Base-by-base conservation (phyloP, 2,888 invertebrate genomes). In the Epistrophe eligans region DNA sequence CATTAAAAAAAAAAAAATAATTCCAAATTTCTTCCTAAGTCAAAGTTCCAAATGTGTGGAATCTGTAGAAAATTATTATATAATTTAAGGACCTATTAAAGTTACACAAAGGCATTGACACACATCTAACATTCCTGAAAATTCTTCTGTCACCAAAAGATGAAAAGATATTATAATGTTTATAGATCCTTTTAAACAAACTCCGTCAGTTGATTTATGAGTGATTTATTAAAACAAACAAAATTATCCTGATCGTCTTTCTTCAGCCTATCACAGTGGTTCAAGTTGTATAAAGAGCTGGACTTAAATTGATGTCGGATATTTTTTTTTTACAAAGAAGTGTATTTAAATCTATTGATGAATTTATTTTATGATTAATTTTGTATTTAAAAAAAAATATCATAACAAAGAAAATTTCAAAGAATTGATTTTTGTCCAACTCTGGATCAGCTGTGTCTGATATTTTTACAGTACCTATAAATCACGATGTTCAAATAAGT, bases 181-280 rank as follows among this genome's bases (percentile, higher is more conserved):
- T 76, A 28, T 50, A 70, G 64, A 81, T 76, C 45, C 48, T 38
- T 38, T 58, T 15, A 17, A 5, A 8, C 32, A 55, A 57, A 57
- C 32, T 70, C 64, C 43, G 28, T 13, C 73, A 77, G 64, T 82
- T 85, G 82, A 85, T 85, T 85, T 85, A 85, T 85, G 32, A 64
- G 19, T 64, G 52, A 77, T 85, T 79, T 82, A 74, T 82, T 73
- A 64, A 74, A 24, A n/a, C n/a, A 24, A 24, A 24, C 58, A 85
- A 79, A 71, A 58, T 71, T 82, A 77, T 85, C 58, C 57, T 11
- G 43, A 77, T 70, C 50, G 17, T 35, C 67, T 77, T 73, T 73
- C 64, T 77, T 40, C 28, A 9, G 58, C 13, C n/a, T 45, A 5
- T 2, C 24, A 55, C 40, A 52, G 48, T 57, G 32, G 57, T 35